phyloP scores from a whole-genome alignment of 2,113 vertebrate genomes.

The Myrmophylax atrothorax region DNA sequence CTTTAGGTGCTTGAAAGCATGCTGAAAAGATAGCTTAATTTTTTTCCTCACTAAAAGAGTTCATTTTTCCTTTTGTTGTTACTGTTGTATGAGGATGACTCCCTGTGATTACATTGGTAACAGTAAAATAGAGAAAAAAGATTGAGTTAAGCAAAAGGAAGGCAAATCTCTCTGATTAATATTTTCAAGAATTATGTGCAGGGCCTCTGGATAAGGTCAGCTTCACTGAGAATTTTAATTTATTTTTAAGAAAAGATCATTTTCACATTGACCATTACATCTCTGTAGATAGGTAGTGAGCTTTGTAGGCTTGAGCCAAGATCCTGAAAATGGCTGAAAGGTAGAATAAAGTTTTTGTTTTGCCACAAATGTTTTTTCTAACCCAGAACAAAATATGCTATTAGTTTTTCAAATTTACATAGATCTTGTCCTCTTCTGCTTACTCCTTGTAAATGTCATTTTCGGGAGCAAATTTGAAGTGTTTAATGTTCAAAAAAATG shows the following conservation, averaged over 20 bases:
- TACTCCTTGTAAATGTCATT: neutral
- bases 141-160: neutral
- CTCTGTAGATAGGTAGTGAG: neutral
- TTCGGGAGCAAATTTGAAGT: neutral
- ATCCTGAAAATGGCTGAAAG: neutral
- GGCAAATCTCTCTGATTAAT: neutral
- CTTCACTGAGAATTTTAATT: neutral
- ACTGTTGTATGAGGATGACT: neutral
- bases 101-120: neutral
- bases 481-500: neutral
- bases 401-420: neutral
- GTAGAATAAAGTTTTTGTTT: neutral
- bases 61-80: neutral
- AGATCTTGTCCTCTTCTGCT: neutral
- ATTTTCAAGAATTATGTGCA: neutral
- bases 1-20: neutral
- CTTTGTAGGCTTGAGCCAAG: neutral
- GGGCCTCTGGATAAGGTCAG: neutral
- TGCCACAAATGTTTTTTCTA: neutral
- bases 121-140: neutral
- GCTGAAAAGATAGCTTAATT: neutral
- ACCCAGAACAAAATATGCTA: neutral
- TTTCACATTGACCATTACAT: neutral
- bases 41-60: neutral
- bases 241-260: neutral